Evolutionary conservation across 92 coral and sea anemone genomes (phyloP).

Genomic region (Diadumene lineata): DNA sequence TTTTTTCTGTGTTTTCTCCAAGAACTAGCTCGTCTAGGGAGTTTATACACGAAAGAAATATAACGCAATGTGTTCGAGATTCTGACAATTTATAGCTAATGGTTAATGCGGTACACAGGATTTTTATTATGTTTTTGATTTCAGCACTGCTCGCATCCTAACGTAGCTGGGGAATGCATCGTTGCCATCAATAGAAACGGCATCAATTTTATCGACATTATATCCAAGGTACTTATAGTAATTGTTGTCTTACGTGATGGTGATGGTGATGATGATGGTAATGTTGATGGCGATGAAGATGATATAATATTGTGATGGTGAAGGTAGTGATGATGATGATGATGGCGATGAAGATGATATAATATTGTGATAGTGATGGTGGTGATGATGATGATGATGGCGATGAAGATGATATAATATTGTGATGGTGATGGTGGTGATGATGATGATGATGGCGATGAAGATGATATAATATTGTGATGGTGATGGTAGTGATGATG

Average conservation of each 20-base stretch:
- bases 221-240: conserved; percentile 59
- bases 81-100: no score
- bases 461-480: background rate
- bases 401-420: background rate
- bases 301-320: background rate
- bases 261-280: background rate
- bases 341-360: background rate
- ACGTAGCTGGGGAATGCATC: conserved; percentile 85
- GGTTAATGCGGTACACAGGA: no score
- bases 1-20: no score
- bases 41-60: no score
- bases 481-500: background rate
- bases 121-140: no score
- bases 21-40: no score
- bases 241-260: background rate
- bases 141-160: conserved; percentile 87
- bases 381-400: background rate
- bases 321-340: background rate
- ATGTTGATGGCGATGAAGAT: background rate
- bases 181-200: conserved; percentile 86
- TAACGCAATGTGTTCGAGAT: no score
- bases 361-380: background rate
- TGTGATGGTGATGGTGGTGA: background rate
- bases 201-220: conserved; percentile 70
- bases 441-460: background rate